A percentile compares a stretch with the other conserved stretches of the same genome.
Conservation (phyloP, 2,888 invertebrate species). For the Mamestra brassicae region DNA sequence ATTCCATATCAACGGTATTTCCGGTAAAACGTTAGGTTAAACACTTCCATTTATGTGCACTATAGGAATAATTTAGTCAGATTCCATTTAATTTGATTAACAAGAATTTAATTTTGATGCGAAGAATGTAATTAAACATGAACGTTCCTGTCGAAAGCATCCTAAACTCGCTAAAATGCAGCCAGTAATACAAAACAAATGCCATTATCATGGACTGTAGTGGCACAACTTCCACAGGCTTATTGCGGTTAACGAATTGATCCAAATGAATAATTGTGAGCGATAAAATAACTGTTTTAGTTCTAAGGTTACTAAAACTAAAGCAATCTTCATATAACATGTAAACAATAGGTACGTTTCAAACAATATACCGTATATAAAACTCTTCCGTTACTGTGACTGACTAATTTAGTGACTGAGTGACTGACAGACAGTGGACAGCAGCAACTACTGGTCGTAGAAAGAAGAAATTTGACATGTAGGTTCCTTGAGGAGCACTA, state of each 20-base stretch:
- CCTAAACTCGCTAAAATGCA: neutral
- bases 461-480: too few species aligned
- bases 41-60: neutral
- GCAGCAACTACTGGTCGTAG: too few species aligned
- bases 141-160: neutral
- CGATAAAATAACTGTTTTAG: neutral
- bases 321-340: too few species aligned
- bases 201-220: neutral
- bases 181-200: neutral
- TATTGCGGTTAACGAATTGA: neutral
- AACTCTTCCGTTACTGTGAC: too few species aligned
- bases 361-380: too few species aligned
- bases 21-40: too few species aligned
- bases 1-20: too few species aligned
- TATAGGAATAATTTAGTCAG: neutral
- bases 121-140: neutral
- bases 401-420: too few species aligned
- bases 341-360: too few species aligned
- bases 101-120: conserved; percentile 3
- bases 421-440: too few species aligned
- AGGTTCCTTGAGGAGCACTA: too few species aligned
- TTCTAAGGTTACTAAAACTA: neutral
- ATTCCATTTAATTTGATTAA: neutral
- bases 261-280: neutral
- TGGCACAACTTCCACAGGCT: neutral